Base-by-base conservation (phyloP, 2,113 vertebrate genomes). In the Cephalopholis sonnerati region DNA sequence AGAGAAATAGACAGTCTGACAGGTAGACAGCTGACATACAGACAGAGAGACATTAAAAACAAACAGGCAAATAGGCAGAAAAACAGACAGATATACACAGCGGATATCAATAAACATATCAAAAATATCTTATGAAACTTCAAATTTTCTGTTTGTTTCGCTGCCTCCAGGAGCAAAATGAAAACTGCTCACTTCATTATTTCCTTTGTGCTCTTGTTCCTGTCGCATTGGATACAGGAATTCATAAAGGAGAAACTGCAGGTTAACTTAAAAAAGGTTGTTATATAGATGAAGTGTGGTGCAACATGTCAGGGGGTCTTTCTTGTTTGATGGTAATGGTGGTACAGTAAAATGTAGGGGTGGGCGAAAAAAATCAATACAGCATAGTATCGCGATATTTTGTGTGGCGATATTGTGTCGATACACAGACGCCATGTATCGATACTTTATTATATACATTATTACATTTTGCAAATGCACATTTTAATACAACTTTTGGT, bases 101-200 rank as follows among this genome's bases (percentile, higher is more conserved):
- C 62, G 32, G 64, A 75, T 68, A 75, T 69, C 63, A 53, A 24
- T 27, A 55, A 53, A 75, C 59, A 39, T 29, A 13, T 59, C 10
- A 81, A 41, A 74, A 53, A 53, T 24, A 53, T 54, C 13, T 12
- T 44, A 27, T 36, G 6, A 36, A 15, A 7, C 20, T 17, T 65
- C 16, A 27, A 10, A 50, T n/a, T 1, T 27, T 29, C 29, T 27
- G 16, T 16, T 71, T 71, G 36, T 27, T 22, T 55, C 1, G 17
- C 59, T 54, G 44, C 29, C 46, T 63, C 7, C 17, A 25, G 29
- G 10, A 27, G 10, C 1, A 11, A 2, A 15, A 44, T 18, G 2
- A 44, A 50, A 62, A 32, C 46, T 29, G 2, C 32, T 70, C 44
- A 24, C 27, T 61, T 32, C 29, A 20, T 51, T 24, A 20, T 63